Evolutionary conservation across 2,113 vertebrate genomes (phyloP), one percentile per base, ranked within the genome.

Genomic region (Bombycilla garrulus): DNA sequence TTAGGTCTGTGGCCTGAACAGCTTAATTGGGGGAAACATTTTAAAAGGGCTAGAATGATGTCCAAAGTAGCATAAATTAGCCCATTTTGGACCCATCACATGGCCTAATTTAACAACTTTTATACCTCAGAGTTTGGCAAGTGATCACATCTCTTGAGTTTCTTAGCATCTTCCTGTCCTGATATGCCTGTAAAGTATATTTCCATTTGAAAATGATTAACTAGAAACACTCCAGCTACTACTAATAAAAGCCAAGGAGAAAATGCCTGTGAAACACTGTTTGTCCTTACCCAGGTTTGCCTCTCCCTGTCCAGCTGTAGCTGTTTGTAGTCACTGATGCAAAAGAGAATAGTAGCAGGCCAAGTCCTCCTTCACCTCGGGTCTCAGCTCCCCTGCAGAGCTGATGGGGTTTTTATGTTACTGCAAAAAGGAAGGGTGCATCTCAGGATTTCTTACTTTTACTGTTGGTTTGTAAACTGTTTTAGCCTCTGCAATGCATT

Each of bases 21-120:
- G 97, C 96, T 98, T 98, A 98, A 98, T 97, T 98, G 97, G 96
- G 95, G 91, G 96, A 98, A 97, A 96, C 81, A 89, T 97, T 97
- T 97, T 98, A 95, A 98, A 97, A 97, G 94, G 96, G 84, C 94
- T 90, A 95, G 93, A 97, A 96, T 93, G 96, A 95, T 97, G 94
- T 97, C 97, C 97, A 97, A 97, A 98, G 95, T 92, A 97, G 96
- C 97, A 98, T 98, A 97, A 98, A 96, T 96, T 97, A 97, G 95
- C 96, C 96, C 42, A 26, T 97, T 98, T 97, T 97, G 97, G 97
- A 96, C 94, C 94, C 90, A 97, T 97, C 96, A 81, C 94, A 94
- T 96, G 95, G 90, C 90, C 97, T 97, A 97, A 97, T 97, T 98
- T 97, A 98, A 95, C 92, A 97, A 97, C 95, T 97, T 97, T 94